phyloP scores from a whole-genome alignment of 2,797 vertebrate genomes.

The Heterohyrax brucei region DNA sequence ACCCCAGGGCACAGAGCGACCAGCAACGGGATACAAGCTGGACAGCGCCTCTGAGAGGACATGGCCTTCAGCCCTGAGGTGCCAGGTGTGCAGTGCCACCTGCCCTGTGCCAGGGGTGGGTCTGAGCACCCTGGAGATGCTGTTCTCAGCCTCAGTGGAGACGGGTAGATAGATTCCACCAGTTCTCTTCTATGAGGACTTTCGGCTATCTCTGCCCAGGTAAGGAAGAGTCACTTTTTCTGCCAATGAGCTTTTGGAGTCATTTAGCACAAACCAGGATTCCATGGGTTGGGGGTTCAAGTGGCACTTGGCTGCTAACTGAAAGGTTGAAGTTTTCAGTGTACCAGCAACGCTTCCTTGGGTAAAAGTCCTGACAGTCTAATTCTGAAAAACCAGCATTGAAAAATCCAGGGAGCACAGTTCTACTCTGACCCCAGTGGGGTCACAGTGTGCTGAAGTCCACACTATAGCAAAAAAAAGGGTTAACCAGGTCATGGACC shows the following conservation, averaged over 20 bases:
- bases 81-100: neutral
- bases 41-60: neutral
- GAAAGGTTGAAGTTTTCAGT: too few species aligned
- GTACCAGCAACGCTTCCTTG: too few species aligned
- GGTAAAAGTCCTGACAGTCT: too few species aligned
- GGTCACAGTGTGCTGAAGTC: too few species aligned
- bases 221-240: neutral
- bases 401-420: too few species aligned
- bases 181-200: neutral
- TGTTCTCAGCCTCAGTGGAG: neutral
- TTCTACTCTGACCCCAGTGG: too few species aligned
- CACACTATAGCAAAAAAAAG: too few species aligned
- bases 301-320: too few species aligned
- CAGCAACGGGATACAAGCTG: neutral
- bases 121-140: neutral
- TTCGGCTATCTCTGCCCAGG: neutral
- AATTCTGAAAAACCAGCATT: too few species aligned
- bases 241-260: neutral
- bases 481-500: neutral
- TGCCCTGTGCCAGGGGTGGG: too few species aligned
- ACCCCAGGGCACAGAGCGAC: neutral
- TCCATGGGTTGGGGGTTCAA: too few species aligned
- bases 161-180: too few species aligned
- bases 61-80: fast-evolving
- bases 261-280: neutral